phyloP scores from a whole-genome alignment of 2,113 vertebrate genomes.

The Corapipo altera region DNA sequence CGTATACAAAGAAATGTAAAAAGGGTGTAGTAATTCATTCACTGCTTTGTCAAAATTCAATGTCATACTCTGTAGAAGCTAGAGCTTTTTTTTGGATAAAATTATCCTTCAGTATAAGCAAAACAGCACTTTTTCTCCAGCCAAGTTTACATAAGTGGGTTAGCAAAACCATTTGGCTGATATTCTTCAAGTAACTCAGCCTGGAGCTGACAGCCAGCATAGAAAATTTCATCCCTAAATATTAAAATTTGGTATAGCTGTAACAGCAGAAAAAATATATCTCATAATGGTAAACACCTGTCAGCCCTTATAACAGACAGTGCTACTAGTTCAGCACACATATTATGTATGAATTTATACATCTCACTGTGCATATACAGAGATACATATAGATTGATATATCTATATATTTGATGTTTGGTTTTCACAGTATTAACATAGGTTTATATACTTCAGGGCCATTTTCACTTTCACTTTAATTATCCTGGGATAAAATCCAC shows the following conservation, averaged over 20 bases:
- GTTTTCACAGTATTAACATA: background rate
- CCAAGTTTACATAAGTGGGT: conserved; percentile 7
- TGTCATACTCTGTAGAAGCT: background rate
- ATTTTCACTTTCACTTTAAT: background rate
- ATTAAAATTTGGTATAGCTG: background rate
- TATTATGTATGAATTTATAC: background rate
- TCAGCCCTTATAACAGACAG: background rate
- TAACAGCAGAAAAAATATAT: background rate
- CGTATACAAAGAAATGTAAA: background rate
- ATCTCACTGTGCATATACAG: background rate
- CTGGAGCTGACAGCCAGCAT: background rate
- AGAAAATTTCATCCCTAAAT: conserved; percentile 24
- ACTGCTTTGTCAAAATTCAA: background rate
- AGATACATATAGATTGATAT: background rate
- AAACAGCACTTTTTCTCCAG: background rate
- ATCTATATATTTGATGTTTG: background rate
- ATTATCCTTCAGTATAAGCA: background rate
- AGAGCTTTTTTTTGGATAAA: background rate
- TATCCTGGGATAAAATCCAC: background rate
- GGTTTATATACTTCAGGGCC: background rate
- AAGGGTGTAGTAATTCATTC: background rate
- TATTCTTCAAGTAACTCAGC: background rate
- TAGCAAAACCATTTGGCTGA: conserved; percentile 20
- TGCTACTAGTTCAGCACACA: background rate
- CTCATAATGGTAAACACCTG: background rate